Base-by-base conservation (phyloP, 2,113 vertebrate species). In the Xenus cinereus region DNA sequence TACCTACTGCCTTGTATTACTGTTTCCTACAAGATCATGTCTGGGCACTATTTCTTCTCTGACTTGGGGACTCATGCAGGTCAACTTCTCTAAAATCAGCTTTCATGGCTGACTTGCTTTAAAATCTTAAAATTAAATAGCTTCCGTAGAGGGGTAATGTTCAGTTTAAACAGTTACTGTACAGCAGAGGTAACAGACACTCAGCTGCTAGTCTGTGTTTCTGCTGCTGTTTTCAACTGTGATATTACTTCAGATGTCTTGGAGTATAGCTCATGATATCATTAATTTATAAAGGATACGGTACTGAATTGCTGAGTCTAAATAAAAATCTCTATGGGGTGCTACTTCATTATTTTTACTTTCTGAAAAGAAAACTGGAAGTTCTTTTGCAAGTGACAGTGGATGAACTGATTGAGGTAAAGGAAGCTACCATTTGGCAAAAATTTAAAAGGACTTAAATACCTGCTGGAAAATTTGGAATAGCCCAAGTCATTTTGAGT, bases 241-340 rank as follows among this genome's bases (percentile, higher is more conserved):
- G n/a, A 46, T 37, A 12, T 8, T 43, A 7, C 6, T 48, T 87
- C 60, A 81, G 69, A 64, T 0, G 0, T 30, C 67, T 41, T 48
- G 57, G 88, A 64, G 67, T 33, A 33, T 2, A 32, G 82, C 28
- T 77, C 41, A 43, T 74, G 1, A 14, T 24, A 81, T 59, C 15
- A 39, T 73, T 85, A 32, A 62, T 89, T 93, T 86, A 74, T 59
- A 45, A 81, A 64, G 30, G 23, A 54, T 57, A 23, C 8, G 62
- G 20, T 59, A 37, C 37, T 63, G 66, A 82, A 87, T 84, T 87
- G 54, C 41, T 77, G 67, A 83, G 5, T 63, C 32, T 57, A 77
- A 77, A 50, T 54, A 63, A 90, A 74, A 82, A 56, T 80, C 35
- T 32, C 14, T 51, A 1, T 50, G 30, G 11, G 2, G 14, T 83